Base-by-base conservation (phyloP, 1,140 invertebrate species). In the Manduca sexta region DNA sequence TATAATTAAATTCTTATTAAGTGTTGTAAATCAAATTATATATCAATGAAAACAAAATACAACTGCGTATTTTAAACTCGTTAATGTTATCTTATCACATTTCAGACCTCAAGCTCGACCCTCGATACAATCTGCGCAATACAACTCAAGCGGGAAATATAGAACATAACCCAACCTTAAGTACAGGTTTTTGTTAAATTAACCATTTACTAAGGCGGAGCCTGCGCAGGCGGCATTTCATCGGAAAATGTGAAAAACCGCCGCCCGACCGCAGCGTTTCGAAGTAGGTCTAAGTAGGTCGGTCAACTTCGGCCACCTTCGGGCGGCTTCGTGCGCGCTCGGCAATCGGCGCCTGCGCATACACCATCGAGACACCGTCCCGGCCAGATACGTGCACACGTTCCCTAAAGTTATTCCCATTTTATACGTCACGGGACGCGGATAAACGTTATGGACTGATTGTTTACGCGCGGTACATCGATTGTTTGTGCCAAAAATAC, bases 201-300 rank as follows among this genome's bases (percentile, higher is more conserved):
- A 49, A 44, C 44, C 41, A 52, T 60, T 51, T 62, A 58, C 63
- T 57, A 60, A 69, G 58, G 63, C 62, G 31, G 41, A 14, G 41
- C 26, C 42, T 47, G 51, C 43, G 48, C 50, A 69, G 61, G 62
- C 67, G 68, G 66, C 67, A 74, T 76, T 84, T 80, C 75, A 81
- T 76, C 69, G 80, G 78, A 84, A 84, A 84, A 80, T 80, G 69
- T 52, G 64, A 76, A 79, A 81, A 82, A 80, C 63, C 61, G 43
- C 56, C 52, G 64, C 53, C 69, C 64, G 69, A 68, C 72, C 74
- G 62, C 74, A 68, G 63, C 69, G 68, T 68, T 74, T 70, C 69
- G 64, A 73, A 71, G 73, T 72, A 66, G 62, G 65, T 53, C 69
- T 58, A 84, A 74, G 77, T 84, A 71, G 80, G 80, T 81, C 77